These are phyloP conservation scores for Piscicola geometra DNA, from an alignment of 2,888 invertebrate species.

Conservation along the genomic window DNA sequence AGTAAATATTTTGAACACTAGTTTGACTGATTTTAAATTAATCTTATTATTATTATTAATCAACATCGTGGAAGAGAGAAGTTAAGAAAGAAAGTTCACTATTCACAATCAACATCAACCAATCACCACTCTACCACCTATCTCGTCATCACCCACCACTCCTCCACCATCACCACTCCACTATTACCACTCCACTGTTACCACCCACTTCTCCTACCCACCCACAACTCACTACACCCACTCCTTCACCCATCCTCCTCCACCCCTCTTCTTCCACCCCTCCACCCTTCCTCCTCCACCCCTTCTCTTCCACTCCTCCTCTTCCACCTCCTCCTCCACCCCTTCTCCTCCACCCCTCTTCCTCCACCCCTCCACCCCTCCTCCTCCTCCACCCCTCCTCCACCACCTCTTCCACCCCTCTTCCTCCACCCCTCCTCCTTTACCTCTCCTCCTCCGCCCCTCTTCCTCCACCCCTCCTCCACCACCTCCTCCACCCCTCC, in stretches of 20 bases:
- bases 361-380: too few relatives aligned
- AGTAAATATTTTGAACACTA: too few relatives aligned
- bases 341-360: too few relatives aligned
- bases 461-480: not conserved
- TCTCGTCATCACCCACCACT: too few relatives aligned
- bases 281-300: not conserved
- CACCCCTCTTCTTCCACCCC: too few relatives aligned
- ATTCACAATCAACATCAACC: not conserved
- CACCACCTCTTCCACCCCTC: constrained; percentile 45
- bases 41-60: not conserved
- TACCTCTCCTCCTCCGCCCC: not conserved
- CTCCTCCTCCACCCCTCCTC: constrained; percentile 58
- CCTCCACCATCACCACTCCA: constrained; percentile 47
- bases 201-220: constrained; percentile 33
- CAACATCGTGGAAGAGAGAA: too few relatives aligned
- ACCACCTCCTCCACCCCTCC: too few relatives aligned
- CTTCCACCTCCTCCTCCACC: not conserved
- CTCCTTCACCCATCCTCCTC: constrained; percentile 44
- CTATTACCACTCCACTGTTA: constrained; percentile 57
- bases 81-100: too few relatives aligned
- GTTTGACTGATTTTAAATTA: too few relatives aligned
- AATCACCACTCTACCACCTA: not conserved
- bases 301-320: not conserved
- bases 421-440: not conserved
- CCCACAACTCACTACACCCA: not conserved